Base-by-base conservation (phyloP, 2,888 invertebrate species). In the Aphidoletes aphidimyza region DNA sequence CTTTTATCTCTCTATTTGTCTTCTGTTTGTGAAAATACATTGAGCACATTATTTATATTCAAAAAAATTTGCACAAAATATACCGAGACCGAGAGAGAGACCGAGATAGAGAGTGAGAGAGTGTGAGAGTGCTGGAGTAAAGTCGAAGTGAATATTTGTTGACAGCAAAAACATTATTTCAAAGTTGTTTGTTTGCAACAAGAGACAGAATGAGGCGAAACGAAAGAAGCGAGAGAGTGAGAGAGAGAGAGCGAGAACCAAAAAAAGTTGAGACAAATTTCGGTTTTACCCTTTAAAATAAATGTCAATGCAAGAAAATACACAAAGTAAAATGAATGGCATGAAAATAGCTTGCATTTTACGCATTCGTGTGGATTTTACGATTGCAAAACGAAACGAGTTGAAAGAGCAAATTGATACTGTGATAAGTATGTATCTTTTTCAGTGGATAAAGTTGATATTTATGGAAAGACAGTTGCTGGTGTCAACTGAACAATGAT, bases 121-220 rank as follows among this genome's bases (percentile, higher is more conserved):
- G n/a, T 30, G n/a, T n/a, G n/a, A n/a, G 17, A 17, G 2, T 30
- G 69, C 69, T 69, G 11, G 30, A 26, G n/a, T 30, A 14, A 69
- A 69, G 69, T 69, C 69, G 69, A 69, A 69, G 69, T 30, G 30
- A 69, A 34, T 30, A 69, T 69, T 69, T 69, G 69, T 69, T 69
- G 69, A 69, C 69, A 69, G 69, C 69, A 14, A 69, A 69, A 69
- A 69, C 34, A 69, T 69, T 69, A 69, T 69, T 69, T 14, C 30
- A 69, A 69, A 69, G 69, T 69, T 69, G 30, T 9, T 30, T 26
- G 69, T 14, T 54, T 69, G 26, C 8, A 3, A 69, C 30, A 5
- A 26, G 54, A 54, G 54, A 54, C 22, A 54, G 14, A 54, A 54
- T 11, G 19, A 14, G 19, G 47, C 17, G 47, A 47, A 3, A 54